Percentiles rank a stretch among this genome's conserved stretches.
Evolutionary conservation across 1,140 invertebrate species (phyloP).

Genomic region (Brachystomella parvula): DNA sequence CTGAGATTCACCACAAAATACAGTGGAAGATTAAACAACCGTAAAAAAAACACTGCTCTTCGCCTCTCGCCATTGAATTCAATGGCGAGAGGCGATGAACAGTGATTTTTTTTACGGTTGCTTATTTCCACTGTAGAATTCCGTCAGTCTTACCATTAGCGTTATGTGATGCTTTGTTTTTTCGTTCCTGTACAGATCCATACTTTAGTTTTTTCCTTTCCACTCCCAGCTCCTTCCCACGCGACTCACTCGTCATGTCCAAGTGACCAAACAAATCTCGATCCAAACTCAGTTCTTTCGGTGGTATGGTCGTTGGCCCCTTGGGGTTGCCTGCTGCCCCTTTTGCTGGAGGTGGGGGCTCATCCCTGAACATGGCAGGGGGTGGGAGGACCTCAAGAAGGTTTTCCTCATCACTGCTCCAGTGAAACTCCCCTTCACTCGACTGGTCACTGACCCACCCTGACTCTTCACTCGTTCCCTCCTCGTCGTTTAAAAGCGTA

Average conservation of each 20-base stretch:
- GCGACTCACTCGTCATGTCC: not conserved
- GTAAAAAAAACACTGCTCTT: too few species aligned
- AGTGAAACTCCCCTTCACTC: slow-evolving; percentile 11
- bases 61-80: too few species aligned
- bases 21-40: too few species aligned
- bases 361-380: slow-evolving; percentile 1
- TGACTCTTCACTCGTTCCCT: slow-evolving; percentile 16
- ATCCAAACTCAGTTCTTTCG: slow-evolving; percentile 7
- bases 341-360: not conserved
- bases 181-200: not conserved
- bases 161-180: not conserved
- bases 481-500: slow-evolving; percentile 3
- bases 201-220: not conserved
- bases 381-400: not conserved
- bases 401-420: slow-evolving; percentile 17
- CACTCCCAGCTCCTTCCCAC: not conserved
- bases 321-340: too few species aligned
- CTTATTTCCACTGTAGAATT: too few species aligned
- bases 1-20: too few species aligned
- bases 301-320: not conserved
- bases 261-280: not conserved
- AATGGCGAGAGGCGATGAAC: too few species aligned
- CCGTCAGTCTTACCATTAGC: not conserved
- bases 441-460: slow-evolving; percentile 19
- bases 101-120: too few species aligned